Conservation (phyloP, 2,888 invertebrate genomes). For the Cephus nigrinus region DNA sequence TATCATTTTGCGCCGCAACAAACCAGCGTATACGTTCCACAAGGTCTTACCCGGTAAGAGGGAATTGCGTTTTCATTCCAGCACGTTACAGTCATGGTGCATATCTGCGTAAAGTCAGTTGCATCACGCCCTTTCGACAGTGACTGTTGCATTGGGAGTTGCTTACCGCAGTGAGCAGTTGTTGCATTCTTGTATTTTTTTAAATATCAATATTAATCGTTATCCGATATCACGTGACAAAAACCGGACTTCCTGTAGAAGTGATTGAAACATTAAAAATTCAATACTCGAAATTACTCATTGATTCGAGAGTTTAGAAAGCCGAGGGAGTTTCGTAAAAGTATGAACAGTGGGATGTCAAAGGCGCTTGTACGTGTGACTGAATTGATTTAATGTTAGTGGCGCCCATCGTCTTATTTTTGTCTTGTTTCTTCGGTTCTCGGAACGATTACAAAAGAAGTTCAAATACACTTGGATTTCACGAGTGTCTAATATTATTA, state of each 20-base stretch:
- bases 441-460: neutral
- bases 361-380: neutral
- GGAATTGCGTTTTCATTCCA: slow-evolving; percentile 33
- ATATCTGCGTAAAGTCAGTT: slow-evolving; percentile 41
- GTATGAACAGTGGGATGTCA: neutral
- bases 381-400: neutral
- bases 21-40: slow-evolving; percentile 15
- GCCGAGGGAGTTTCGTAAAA: neutral
- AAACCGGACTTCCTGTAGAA: neutral
- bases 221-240: neutral
- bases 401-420: neutral
- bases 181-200: neutral
- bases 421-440: neutral
- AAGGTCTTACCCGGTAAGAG: slow-evolving; percentile 41
- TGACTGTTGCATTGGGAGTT: slow-evolving; percentile 20
- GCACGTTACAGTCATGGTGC: slow-evolving; percentile 31
- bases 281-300: neutral
- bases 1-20: neutral
- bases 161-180: neutral
- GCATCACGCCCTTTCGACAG: slow-evolving; percentile 41
- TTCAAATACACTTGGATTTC: neutral
- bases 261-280: neutral
- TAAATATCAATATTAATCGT: neutral
- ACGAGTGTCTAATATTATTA: neutral
- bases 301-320: neutral